These are phyloP conservation scores for Novumbra hubbsi DNA, from an alignment of 2,797 vertebrate genomes.

Conservation along the genomic window DNA sequence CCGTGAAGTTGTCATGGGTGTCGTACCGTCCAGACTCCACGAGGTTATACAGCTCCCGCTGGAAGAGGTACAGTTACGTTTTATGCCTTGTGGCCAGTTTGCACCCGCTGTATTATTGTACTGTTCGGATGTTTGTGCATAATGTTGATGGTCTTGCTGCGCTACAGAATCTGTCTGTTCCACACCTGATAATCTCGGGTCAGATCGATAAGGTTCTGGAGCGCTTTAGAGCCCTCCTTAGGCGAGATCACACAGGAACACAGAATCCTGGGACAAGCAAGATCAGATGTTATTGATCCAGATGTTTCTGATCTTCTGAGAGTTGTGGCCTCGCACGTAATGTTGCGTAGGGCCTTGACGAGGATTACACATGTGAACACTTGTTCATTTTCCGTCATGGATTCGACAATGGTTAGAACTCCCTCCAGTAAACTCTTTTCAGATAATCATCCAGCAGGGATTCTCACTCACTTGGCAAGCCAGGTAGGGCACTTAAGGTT, in stretches of 20 bases:
- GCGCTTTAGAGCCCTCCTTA: slow-evolving; percentile 69
- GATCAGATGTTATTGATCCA: neutral
- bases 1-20: slow-evolving; percentile 82
- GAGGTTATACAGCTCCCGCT: slow-evolving; percentile 73
- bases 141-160: neutral
- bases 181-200: slow-evolving; percentile 81
- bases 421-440: neutral
- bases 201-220: slow-evolving; percentile 65
- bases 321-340: neutral
- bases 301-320: neutral
- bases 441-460: neutral
- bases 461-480: slow-evolving; percentile 65
- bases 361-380: neutral
- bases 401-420: neutral
- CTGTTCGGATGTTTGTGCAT: neutral
- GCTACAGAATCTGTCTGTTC: neutral
- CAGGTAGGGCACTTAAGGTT: slow-evolving; percentile 76
- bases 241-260: slow-evolving; percentile 81
- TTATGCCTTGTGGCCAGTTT: neutral
- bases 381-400: neutral
- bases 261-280: slow-evolving; percentile 66
- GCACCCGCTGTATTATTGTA: neutral
- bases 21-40: slow-evolving; percentile 83
- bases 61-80: slow-evolving; percentile 31
- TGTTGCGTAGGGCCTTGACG: neutral